Conservation (phyloP, 1,140 invertebrate species). For the Drosophila varians region DNA sequence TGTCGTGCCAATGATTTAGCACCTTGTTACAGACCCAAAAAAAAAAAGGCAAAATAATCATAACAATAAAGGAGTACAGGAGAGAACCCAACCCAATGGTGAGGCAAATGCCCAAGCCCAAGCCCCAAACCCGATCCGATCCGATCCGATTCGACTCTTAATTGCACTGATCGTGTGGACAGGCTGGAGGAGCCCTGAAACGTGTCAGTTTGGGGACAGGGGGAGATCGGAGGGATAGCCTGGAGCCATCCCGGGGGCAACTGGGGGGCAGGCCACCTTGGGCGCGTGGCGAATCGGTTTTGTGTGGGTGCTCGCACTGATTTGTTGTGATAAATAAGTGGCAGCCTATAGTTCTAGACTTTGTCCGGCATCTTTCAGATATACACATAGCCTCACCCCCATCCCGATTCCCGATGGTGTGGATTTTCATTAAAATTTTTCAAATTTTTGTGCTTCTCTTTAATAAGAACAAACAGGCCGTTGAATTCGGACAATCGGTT, state of each 20-base stretch:
- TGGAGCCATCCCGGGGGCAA: constrained; percentile 4
- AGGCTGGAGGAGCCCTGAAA: constrained; percentile 44
- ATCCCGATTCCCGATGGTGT: constrained; percentile 33
- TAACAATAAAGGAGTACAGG: constrained; percentile 10
- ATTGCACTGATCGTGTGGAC: constrained; percentile 80
- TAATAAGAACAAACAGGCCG: constrained; percentile 81
- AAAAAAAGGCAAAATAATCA: not conserved
- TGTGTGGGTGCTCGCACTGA: constrained; percentile 79
- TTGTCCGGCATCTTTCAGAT: not conserved
- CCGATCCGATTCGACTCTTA: constrained; percentile 66
- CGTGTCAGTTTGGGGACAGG: not conserved
- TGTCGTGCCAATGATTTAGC: constrained; percentile 83
- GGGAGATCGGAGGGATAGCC: not conserved
- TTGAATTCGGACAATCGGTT: constrained; percentile 78
- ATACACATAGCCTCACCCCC: constrained; percentile 38
- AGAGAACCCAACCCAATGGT: not conserved
- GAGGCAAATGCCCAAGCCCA: constrained; percentile 12
- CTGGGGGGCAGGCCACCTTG: constrained; percentile 53
- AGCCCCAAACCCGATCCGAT: constrained; percentile 34
- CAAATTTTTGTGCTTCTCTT: constrained; percentile 55
- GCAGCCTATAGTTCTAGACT: constrained; percentile 48
- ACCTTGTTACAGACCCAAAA: constrained; percentile 74
- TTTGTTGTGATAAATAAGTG: constrained; percentile 82
- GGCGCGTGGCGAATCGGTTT: constrained; percentile 79
- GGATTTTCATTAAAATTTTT: constrained; percentile 81